Conservation (phyloP, 2,797 vertebrate species). For the Argentina silus region DNA sequence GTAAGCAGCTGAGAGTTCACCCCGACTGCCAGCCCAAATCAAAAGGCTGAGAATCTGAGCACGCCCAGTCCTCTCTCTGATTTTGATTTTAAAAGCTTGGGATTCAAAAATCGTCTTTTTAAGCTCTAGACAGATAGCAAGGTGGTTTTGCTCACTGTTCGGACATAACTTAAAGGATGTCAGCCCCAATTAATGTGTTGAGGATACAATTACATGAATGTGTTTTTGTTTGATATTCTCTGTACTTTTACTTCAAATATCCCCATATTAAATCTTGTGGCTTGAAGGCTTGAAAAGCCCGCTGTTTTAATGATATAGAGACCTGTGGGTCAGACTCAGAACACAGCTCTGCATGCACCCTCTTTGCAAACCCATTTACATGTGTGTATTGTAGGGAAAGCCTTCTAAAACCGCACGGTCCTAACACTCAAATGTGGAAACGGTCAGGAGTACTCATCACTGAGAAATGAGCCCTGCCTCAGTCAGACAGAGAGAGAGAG, state of each 20-base stretch:
- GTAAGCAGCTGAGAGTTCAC: conserved; percentile 53
- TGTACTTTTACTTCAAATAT: too few species aligned
- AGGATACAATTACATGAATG: neutral
- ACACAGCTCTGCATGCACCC: neutral
- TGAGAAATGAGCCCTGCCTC: conserved; percentile 26
- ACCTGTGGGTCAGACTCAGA: neutral
- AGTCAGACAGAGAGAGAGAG: conserved; percentile 32
- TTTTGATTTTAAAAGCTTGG: conserved; percentile 1
- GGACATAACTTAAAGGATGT: neutral
- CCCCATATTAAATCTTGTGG: too few species aligned
- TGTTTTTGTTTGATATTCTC: neutral
- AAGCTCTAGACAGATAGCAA: neutral
- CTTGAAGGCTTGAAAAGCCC: too few species aligned
- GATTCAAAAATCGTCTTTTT: neutral
- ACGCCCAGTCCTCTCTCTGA: conserved; percentile 8
- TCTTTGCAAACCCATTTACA: conserved; percentile 35
- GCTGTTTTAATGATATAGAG: neutral
- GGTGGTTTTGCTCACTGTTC: neutral
- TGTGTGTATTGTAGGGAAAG: conserved; percentile 21
- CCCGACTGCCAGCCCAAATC: conserved; percentile 46
- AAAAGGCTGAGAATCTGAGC: conserved; percentile 45
- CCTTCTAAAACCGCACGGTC: conserved; percentile 31
- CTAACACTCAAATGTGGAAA: conserved; percentile 30
- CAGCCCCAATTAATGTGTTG: conserved; percentile 3
- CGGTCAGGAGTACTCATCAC: conserved; percentile 24